These are phyloP conservation scores for Ranitomeya imitator DNA, from an alignment of 2,113 vertebrate genomes.

Conservation along the genomic window DNA sequence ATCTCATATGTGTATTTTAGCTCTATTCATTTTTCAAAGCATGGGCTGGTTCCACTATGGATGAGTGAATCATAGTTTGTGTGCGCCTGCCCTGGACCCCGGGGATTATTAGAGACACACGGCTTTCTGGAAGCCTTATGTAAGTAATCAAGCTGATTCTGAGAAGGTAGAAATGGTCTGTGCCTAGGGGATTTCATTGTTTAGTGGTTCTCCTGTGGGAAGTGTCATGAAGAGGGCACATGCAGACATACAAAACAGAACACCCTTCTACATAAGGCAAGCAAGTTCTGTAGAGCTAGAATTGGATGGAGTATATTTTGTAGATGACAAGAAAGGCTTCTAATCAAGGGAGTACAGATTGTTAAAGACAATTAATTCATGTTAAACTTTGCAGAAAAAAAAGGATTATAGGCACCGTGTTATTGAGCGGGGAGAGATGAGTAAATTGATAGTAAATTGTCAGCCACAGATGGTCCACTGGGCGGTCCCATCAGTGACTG, in stretches of 20 bases:
- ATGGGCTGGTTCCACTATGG: background rate
- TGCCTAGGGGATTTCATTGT: constrained; percentile 2
- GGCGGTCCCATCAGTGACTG: no score
- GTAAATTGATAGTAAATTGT: no score
- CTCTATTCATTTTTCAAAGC: background rate
- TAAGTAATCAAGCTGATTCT: background rate
- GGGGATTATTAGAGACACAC: background rate
- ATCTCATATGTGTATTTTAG: background rate
- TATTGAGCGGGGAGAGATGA: no score
- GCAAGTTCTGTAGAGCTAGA: background rate
- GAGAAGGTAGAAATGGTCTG: background rate
- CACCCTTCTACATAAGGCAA: background rate
- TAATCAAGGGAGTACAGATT: background rate
- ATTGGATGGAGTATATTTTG: no score
- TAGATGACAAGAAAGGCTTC: background rate
- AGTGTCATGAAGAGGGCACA: constrained; percentile 6
- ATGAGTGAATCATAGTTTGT: constrained; percentile 15
- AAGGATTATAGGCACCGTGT: no score
- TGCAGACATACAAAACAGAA: background rate
- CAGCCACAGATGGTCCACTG: no score
- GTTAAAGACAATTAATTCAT: background rate
- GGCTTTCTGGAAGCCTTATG: background rate
- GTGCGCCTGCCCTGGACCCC: background rate
- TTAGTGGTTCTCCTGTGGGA: background rate
- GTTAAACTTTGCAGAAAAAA: background rate